These are phyloP conservation scores for Tachypleus tridentatus DNA, from an alignment of 1,140 invertebrate species.

Conservation along the genomic window DNA sequence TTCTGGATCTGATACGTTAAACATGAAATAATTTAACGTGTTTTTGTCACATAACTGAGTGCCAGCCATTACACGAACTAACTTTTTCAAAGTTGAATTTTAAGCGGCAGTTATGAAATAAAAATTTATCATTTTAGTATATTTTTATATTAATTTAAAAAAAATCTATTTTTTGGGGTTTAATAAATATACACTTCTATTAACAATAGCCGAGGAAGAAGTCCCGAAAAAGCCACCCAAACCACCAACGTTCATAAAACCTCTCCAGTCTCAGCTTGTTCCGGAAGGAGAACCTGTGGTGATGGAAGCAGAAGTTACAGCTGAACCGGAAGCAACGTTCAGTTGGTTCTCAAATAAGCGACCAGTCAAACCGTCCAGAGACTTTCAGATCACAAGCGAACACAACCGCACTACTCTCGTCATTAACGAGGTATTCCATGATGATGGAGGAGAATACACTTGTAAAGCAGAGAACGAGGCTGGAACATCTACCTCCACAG, in stretches of 20 bases:
- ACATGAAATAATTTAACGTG: too few species aligned
- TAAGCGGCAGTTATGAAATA: too few species aligned
- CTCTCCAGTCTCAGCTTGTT: slow-evolving; percentile 55
- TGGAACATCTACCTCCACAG: slow-evolving; percentile 70
- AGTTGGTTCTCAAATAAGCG: slow-evolving; percentile 63
- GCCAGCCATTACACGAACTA: too few species aligned
- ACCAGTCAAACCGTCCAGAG: slow-evolving; percentile 49
- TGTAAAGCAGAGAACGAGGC: slow-evolving; percentile 77
- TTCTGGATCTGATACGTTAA: too few species aligned
- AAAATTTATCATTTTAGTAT: too few species aligned
- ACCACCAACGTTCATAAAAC: slow-evolving; percentile 59
- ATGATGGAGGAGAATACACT: slow-evolving; percentile 64
- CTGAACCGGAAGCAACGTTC: slow-evolving; percentile 65
- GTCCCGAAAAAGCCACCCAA: slow-evolving; percentile 45
- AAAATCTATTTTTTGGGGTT: background rate
- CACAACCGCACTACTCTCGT: slow-evolving; percentile 68
- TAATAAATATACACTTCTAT: slow-evolving; percentile 1
- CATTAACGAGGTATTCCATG: slow-evolving; percentile 57
- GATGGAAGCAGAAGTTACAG: slow-evolving; percentile 60
- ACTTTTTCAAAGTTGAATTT: too few species aligned
- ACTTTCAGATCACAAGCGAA: slow-evolving; percentile 53
- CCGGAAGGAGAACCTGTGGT: slow-evolving; percentile 59
- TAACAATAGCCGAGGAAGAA: slow-evolving; percentile 32
- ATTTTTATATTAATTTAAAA: background rate
- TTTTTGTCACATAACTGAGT: too few species aligned